These are phyloP conservation scores for Listrodromus nycthemerus DNA, from an alignment of 2,888 invertebrate species.

Conservation along the genomic window DNA sequence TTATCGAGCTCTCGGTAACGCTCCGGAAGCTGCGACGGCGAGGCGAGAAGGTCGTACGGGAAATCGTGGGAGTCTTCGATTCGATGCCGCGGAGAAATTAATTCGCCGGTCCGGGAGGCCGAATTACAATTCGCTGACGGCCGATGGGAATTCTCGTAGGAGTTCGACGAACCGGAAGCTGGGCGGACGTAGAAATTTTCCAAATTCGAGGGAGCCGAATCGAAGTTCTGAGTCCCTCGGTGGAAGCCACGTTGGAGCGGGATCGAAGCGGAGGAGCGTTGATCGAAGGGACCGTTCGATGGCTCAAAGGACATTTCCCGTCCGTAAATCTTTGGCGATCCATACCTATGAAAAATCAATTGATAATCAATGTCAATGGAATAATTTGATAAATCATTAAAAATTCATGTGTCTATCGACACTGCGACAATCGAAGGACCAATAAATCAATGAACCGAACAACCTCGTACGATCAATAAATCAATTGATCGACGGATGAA, in stretches of 20 bases:
- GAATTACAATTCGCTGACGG: background rate
- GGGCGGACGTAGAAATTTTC: background rate
- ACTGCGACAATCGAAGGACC: no score
- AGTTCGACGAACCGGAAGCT: background rate
- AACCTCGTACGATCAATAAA: no score
- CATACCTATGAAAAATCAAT: conserved; percentile 29
- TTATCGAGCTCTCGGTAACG: background rate
- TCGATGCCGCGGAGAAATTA: background rate
- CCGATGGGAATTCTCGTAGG: background rate
- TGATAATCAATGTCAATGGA: background rate
- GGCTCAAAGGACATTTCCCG: background rate
- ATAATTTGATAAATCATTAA: background rate
- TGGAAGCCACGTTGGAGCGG: background rate
- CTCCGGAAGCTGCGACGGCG: background rate
- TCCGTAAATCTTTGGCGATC: conserved; percentile 19
- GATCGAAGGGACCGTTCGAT: background rate
- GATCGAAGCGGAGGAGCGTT: background rate
- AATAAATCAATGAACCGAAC: no score
- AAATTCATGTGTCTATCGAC: no score
- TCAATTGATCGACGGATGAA: no score
- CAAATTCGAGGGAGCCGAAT: background rate
- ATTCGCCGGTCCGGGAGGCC: background rate
- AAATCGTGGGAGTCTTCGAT: background rate
- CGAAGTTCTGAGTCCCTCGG: background rate
- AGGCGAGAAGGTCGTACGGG: background rate